A percentile compares a stretch with the other conserved stretches of the same genome.
phyloP scores from a whole-genome alignment of 2,113 vertebrate genomes.

The Clupea harengus region DNA sequence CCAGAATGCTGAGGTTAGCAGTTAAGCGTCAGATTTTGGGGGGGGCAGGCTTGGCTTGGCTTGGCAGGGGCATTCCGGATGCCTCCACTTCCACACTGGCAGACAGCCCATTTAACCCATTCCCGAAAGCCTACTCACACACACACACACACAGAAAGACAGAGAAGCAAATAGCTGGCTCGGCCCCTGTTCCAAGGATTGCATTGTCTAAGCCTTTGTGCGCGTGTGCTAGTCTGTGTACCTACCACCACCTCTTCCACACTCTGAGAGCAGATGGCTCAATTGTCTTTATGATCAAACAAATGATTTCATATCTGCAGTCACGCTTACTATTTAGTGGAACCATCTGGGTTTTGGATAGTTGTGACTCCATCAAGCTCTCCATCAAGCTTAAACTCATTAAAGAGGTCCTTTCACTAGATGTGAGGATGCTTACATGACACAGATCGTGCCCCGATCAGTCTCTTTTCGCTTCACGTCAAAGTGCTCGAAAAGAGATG shows the following conservation, averaged over 20 bases:
- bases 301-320: background rate
- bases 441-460: background rate
- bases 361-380: background rate
- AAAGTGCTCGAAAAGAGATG: background rate
- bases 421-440: background rate
- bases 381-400: background rate
- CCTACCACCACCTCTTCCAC: constrained; percentile 23
- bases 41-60: constrained; percentile 28
- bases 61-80: constrained; percentile 29
- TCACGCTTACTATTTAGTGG: background rate
- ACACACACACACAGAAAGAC: background rate
- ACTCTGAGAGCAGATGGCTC: background rate
- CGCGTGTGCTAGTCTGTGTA: constrained; percentile 37
- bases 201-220: constrained; percentile 27
- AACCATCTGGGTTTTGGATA: background rate
- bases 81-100: constrained; percentile 26
- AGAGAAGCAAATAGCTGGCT: background rate
- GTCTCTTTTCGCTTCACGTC: background rate
- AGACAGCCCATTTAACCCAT: constrained; percentile 27
- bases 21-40: constrained; percentile 24
- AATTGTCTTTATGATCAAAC: background rate
- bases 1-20: constrained; percentile 29
- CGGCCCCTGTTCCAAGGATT: constrained; percentile 24
- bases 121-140: constrained; percentile 16
- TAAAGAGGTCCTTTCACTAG: background rate